phyloP scores from a whole-genome alignment of 2,797 vertebrate genomes.

The Orestias chungarensis region DNA sequence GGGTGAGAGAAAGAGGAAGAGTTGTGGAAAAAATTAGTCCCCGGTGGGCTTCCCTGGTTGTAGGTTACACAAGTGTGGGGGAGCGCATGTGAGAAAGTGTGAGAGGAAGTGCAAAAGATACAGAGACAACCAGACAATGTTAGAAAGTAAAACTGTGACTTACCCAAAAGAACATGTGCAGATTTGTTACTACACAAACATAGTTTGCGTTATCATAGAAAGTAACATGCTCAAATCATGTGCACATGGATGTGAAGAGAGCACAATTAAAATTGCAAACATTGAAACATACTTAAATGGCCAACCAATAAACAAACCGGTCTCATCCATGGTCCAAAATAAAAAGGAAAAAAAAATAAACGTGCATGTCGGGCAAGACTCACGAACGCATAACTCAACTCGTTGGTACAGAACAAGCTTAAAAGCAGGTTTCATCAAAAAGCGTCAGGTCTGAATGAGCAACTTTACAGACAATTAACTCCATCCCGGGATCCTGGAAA shows the following conservation, averaged over 20 bases:
- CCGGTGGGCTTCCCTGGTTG: slow-evolving; percentile 61
- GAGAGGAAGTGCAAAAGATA: slow-evolving; percentile 29
- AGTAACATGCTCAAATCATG: slow-evolving; percentile 39
- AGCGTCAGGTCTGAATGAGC: slow-evolving; percentile 22
- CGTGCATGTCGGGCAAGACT: slow-evolving; percentile 50
- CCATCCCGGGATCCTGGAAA: slow-evolving; percentile 43
- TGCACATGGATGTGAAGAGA: slow-evolving; percentile 25
- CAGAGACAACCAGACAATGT: slow-evolving; percentile 40
- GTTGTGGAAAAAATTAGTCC: slow-evolving; percentile 77
- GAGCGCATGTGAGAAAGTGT: slow-evolving; percentile 17
- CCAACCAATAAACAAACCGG: slow-evolving; percentile 32
- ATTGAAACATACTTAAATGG: slow-evolving; percentile 1
- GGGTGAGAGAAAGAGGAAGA: slow-evolving; percentile 50
- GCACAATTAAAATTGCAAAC: slow-evolving; percentile 34
- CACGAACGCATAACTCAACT: slow-evolving; percentile 38
- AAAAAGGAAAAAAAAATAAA: neutral
- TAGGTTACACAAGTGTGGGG: slow-evolving; percentile 31
- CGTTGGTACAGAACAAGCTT: slow-evolving; percentile 41
- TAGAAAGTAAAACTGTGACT: slow-evolving; percentile 53
- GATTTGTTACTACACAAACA: slow-evolving; percentile 48
- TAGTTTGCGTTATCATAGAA: slow-evolving; percentile 30
- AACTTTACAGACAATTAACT: slow-evolving; percentile 52
- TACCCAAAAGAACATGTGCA: slow-evolving; percentile 49
- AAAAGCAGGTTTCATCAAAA: slow-evolving; percentile 30
- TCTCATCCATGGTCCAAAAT: slow-evolving; percentile 30